A percentile compares a stretch with the other conserved stretches of the same genome.
phyloP scores from a whole-genome alignment of 2,888 invertebrate species.

The Harmothoe impar region DNA sequence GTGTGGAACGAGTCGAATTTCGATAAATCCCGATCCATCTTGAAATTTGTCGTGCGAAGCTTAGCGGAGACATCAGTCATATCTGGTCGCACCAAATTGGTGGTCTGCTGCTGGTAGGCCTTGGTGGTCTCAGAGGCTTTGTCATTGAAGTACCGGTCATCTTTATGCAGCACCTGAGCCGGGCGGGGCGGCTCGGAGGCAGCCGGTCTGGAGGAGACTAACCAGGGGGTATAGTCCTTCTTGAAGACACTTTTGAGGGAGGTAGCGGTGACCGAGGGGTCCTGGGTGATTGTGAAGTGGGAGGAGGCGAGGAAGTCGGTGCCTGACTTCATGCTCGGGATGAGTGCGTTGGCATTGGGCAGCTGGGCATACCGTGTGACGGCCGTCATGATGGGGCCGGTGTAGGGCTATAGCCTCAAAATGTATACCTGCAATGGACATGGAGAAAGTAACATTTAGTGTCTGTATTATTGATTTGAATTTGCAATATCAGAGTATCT shows the following conservation, averaged over 20 bases:
- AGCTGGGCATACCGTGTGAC: slow-evolving; percentile 22
- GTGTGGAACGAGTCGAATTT: slow-evolving; percentile 78
- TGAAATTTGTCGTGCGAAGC: slow-evolving; percentile 79
- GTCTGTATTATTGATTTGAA: no score
- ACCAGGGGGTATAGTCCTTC: slow-evolving; percentile 77
- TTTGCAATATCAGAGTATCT: no score
- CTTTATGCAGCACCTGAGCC: slow-evolving; percentile 79
- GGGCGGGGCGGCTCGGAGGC: slow-evolving; percentile 76
- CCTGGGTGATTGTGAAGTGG: slow-evolving; percentile 78
- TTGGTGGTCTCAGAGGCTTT: slow-evolving; percentile 77
- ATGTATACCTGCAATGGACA: no score
- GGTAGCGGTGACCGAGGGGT: slow-evolving; percentile 72
- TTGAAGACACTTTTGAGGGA: slow-evolving; percentile 78
- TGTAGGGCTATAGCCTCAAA: not conserved
- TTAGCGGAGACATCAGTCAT: slow-evolving; percentile 73
- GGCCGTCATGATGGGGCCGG: slow-evolving; percentile 42
- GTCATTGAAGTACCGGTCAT: slow-evolving; percentile 76
- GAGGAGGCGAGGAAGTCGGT: slow-evolving; percentile 75
- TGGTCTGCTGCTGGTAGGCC: slow-evolving; percentile 56
- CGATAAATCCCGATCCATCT: slow-evolving; percentile 78
- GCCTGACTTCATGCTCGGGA: slow-evolving; percentile 71
- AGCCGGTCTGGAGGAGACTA: slow-evolving; percentile 70
- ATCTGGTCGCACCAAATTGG: slow-evolving; percentile 72
- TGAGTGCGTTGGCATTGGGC: slow-evolving; percentile 1
- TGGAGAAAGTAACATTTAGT: not conserved